These are phyloP conservation scores for Hypomesus transpacificus DNA, from an alignment of 2,113 vertebrate species.

Conservation along the genomic window DNA sequence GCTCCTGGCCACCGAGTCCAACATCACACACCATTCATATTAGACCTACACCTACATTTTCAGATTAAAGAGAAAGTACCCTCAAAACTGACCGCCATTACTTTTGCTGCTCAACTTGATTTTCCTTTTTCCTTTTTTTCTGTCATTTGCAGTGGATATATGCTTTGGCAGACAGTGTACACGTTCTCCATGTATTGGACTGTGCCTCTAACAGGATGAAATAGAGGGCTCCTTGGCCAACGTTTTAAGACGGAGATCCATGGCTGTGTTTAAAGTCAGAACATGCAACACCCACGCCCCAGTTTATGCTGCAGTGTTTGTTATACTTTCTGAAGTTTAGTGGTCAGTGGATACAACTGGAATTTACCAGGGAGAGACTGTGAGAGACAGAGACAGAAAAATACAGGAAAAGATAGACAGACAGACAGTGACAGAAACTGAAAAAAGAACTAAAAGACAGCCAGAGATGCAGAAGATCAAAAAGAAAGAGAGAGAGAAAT, in stretches of 20 bases:
- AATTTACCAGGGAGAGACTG: slow-evolving; percentile 6
- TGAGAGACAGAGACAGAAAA: not conserved
- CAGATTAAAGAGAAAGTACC: slow-evolving; percentile 39
- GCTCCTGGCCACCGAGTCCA: slow-evolving; percentile 27
- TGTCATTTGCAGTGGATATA: slow-evolving; percentile 38
- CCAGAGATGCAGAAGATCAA: not conserved
- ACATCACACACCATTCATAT: slow-evolving; percentile 41
- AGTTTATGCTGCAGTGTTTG: slow-evolving; percentile 25
- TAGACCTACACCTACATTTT: slow-evolving; percentile 33
- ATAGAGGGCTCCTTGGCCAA: slow-evolving; percentile 18
- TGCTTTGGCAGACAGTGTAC: slow-evolving; percentile 39
- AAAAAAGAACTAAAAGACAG: no score
- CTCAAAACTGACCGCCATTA: slow-evolving; percentile 38
- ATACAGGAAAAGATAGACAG: not conserved
- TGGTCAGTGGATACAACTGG: slow-evolving; percentile 15
- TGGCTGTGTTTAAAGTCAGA: slow-evolving; percentile 27
- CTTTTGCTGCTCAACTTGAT: slow-evolving; percentile 25
- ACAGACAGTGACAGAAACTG: no score
- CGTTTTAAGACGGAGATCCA: slow-evolving; percentile 23
- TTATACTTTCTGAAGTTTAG: slow-evolving; percentile 34
- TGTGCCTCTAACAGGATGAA: slow-evolving; percentile 37
- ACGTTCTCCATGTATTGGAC: slow-evolving; percentile 2
- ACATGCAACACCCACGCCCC: slow-evolving; percentile 1
- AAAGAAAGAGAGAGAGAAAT: not conserved
- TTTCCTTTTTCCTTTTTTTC: slow-evolving; percentile 1